Evolutionary conservation across 2,797 vertebrate genomes (phyloP).

Genomic region (Zalophus californianus): DNA sequence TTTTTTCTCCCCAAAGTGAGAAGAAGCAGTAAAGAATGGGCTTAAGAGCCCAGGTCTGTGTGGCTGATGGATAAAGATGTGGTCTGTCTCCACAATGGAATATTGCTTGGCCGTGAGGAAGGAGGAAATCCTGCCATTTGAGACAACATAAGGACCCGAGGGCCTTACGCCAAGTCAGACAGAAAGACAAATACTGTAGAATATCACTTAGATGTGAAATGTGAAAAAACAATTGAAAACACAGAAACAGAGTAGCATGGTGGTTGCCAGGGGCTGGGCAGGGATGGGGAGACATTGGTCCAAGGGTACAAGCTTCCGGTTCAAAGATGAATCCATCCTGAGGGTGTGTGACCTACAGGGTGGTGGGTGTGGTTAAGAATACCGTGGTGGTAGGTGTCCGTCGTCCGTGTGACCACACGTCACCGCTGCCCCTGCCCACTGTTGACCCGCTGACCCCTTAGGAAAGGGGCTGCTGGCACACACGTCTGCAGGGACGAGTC

Average conservation of each 20-base stretch:
- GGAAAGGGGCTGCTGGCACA: background rate
- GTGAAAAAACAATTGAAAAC: no score
- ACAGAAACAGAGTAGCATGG: background rate
- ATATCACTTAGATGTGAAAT: no score
- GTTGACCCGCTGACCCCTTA: no score
- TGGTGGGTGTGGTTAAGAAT: background rate
- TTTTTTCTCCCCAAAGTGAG: background rate
- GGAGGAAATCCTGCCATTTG: no score
- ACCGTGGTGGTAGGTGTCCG: rapidly evolving
- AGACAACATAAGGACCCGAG: no score
- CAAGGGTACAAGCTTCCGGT: background rate
- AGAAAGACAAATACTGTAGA: rapidly evolving
- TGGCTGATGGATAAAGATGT: rapidly evolving
- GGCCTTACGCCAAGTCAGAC: rapidly evolving
- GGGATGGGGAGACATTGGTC: background rate
- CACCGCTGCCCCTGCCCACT: background rate
- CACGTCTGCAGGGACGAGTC: background rate
- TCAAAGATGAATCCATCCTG: background rate
- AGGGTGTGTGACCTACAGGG: background rate
- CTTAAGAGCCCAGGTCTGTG: background rate
- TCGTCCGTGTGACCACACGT: background rate
- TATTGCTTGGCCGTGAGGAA: rapidly evolving
- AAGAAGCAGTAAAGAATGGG: no score
- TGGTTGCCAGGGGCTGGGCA: background rate
- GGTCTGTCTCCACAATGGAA: rapidly evolving